Evolutionary conservation across 1,140 invertebrate species (phyloP), one percentile per base, ranked within the genome.

Genomic region (Lepidurus packardi): DNA sequence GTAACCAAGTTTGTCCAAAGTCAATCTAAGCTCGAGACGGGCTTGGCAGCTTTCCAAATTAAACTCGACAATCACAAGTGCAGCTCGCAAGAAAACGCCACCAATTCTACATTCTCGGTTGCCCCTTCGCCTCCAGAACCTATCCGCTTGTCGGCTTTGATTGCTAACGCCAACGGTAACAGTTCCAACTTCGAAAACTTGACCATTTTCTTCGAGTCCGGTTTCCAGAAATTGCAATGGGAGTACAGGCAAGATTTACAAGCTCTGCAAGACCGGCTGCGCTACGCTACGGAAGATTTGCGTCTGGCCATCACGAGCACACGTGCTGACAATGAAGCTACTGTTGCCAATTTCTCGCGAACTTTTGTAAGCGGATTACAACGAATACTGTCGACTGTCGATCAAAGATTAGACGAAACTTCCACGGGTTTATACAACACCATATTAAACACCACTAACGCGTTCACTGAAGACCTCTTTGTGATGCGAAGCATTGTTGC

Each of bases 381-480:
- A 65, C 53, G 53, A 13, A 21, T 65, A 5, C 10, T 65, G 13
- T 65, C 53, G 13, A 65, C 53, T 65, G 53, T 65, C 9, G 53
- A 65, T 21, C 53, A n/a, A 65, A 65, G 53, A 65, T 65, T 65
- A 21, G 53, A 65, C 53, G 53, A 65, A 65, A 65, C 53, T 65
- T 65, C 53, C 9, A 65, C 43, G 16, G 47, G 43, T n/a, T 45
- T 74, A n/a, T 78, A 78, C 25, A 74, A 78, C 16, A 73, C 75
- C 34, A 73, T 78, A n/a, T 74, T 73, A 10, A 78, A 78, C 43
- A 73, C 73, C n/a, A 78, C 65, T 3, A 16, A 47, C n/a, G 78
- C 73, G 1, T 78, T 78, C 43, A 73, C 44, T 5, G 78, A 78
- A 43, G 78, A 78, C n/a, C 16, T 78, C 42, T 74, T 44, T 43